Conservation (phyloP, 2,888 invertebrate genomes). For the Sicus ferrugineus region DNA sequence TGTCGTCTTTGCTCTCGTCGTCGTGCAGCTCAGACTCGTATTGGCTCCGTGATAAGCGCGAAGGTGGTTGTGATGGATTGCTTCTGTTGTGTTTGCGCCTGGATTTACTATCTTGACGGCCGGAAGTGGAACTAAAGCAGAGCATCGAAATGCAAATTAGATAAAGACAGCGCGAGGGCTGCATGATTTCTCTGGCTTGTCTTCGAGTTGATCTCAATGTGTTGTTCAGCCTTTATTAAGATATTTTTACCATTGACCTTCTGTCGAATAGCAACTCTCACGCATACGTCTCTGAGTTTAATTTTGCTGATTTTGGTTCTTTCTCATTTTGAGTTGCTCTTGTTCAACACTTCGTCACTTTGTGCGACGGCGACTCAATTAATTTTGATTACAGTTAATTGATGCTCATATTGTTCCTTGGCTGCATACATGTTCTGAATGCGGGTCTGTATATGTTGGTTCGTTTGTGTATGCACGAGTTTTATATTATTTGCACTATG, state of each 20-base stretch:
- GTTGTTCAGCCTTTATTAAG: neutral
- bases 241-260: neutral
- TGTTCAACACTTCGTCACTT: slow-evolving; percentile 17
- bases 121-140: slow-evolving; percentile 28
- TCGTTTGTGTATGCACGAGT: neutral
- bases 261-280: neutral
- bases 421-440: neutral
- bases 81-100: slow-evolving; percentile 26
- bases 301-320: neutral
- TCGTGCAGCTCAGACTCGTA: neutral
- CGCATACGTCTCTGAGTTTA: neutral
- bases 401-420: slow-evolving; percentile 20
- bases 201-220: neutral
- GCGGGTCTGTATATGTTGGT: neutral
- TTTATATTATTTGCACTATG: neutral
- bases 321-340: slow-evolving; percentile 6
- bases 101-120: slow-evolving; percentile 14
- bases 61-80: slow-evolving; percentile 27
- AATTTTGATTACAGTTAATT: slow-evolving; percentile 35
- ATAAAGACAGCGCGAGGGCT: slow-evolving; percentile 7
- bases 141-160: slow-evolving; percentile 31
- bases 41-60: slow-evolving; percentile 15
- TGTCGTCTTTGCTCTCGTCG: neutral
- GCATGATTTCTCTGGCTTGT: neutral
- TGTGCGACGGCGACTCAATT: slow-evolving; percentile 19